phyloP scores from a whole-genome alignment of 2,113 vertebrate genomes.

The Leucopsar rothschildi region DNA sequence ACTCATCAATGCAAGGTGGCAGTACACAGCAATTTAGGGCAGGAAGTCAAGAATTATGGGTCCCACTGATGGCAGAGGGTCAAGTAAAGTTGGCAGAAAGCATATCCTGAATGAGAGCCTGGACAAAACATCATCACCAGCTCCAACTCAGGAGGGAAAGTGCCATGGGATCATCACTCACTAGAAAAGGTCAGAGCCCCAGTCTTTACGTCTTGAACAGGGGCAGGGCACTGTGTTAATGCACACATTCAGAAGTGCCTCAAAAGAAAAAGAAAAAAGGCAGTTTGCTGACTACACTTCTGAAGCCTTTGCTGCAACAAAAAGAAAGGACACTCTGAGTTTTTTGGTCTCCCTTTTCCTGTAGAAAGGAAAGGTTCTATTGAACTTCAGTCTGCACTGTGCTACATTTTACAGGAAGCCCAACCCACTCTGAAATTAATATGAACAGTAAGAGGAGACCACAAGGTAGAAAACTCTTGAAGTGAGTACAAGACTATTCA shows the following conservation, averaged over 20 bases:
- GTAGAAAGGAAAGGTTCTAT: conserved; percentile 65
- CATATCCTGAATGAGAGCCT: not conserved
- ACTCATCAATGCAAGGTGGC: not conserved
- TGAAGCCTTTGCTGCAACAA: conserved; percentile 4
- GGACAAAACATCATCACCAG: not conserved
- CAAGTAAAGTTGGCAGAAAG: not conserved
- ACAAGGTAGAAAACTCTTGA: conserved; percentile 34
- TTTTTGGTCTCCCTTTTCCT: conserved; percentile 26
- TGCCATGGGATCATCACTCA: not conserved
- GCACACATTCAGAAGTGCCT: not conserved
- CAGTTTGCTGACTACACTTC: not conserved
- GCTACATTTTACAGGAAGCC: conserved; percentile 55
- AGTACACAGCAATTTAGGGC: not conserved
- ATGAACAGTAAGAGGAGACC: conserved; percentile 48
- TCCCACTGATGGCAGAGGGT: not conserved
- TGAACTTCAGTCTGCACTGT: conserved; percentile 47
- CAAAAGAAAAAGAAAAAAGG: not conserved
- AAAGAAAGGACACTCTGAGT: conserved; percentile 5
- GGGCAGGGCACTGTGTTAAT: not conserved
- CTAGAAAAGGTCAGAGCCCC: not conserved
- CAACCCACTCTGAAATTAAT: conserved; percentile 33
- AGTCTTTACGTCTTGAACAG: not conserved
- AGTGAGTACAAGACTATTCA: conserved; percentile 42
- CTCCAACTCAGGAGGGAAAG: not conserved
- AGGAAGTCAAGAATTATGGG: not conserved